Percentiles rank a stretch among this genome's conserved stretches.
Evolutionary conservation across 2,888 invertebrate genomes (phyloP).

Genomic region (Bimastos eiseni): DNA sequence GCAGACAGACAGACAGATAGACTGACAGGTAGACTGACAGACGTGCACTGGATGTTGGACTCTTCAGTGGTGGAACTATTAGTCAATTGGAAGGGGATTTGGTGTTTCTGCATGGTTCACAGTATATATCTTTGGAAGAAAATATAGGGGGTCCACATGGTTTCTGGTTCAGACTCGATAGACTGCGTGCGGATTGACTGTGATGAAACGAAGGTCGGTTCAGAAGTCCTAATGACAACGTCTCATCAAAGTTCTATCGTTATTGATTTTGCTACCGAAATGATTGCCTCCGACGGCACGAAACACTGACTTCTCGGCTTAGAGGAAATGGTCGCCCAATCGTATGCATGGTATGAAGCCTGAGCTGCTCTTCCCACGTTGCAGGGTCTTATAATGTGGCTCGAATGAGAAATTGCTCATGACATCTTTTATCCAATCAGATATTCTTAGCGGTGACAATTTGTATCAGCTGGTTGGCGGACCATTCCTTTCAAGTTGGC

Average conservation of each 20-base stretch:
- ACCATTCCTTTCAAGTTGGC: background rate
- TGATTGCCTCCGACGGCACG: background rate
- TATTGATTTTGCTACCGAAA: background rate
- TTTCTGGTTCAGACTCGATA: background rate
- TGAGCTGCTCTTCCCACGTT: background rate
- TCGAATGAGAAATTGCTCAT: background rate
- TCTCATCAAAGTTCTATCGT: background rate
- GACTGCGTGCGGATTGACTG: background rate
- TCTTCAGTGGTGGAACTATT: background rate
- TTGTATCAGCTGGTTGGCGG: background rate
- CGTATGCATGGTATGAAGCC: background rate
- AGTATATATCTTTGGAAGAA: no score
- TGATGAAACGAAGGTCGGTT: constrained; percentile 1
- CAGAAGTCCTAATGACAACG: background rate
- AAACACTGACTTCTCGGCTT: background rate
- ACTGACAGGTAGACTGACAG: no score
- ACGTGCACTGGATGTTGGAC: background rate
- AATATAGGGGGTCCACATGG: no score
- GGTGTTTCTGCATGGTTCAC: background rate
- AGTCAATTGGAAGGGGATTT: background rate
- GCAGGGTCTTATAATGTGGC: background rate
- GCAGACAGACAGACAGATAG: no score
- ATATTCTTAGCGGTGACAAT: background rate
- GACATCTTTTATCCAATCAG: background rate
- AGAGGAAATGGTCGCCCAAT: background rate